A percentile compares a stretch with the other conserved stretches of the same genome.
These are phyloP conservation scores for Nothocercus nigrocapillus DNA, from an alignment of 2,113 vertebrate species.

Conservation along the genomic window DNA sequence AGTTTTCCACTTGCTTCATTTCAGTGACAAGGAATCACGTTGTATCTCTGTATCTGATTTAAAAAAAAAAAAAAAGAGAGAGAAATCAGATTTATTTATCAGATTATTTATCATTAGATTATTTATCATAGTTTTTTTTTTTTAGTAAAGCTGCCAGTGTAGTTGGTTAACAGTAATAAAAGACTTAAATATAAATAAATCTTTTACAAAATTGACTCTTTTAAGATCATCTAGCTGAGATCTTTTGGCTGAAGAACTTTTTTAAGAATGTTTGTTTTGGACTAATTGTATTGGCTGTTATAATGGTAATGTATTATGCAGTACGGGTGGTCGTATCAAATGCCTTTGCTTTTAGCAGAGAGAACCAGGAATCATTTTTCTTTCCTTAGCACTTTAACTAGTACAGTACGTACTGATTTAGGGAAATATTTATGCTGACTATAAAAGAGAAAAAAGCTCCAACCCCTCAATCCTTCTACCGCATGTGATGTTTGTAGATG, in stretches of 20 bases:
- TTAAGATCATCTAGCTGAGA: neutral
- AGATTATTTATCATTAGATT: no score
- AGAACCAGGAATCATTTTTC: neutral
- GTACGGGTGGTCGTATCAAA: neutral
- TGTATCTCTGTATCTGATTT: no score
- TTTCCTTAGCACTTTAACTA: neutral
- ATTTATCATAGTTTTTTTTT: no score
- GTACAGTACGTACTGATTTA: neutral
- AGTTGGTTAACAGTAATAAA: neutral
- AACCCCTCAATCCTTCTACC: neutral
- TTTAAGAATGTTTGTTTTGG: neutral
- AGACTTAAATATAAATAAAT: neutral
- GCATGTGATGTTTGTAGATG: neutral
- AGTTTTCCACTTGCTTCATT: neutral
- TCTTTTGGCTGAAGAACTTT: neutral
- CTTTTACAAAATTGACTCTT: accelerated
- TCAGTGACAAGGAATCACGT: neutral
- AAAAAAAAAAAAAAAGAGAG: neutral
- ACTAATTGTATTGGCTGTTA: neutral
- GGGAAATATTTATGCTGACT: neutral
- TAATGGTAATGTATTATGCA: neutral
- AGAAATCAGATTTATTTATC: neutral
- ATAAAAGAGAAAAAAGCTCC: neutral
- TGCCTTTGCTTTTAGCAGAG: neutral
- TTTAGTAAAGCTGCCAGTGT: neutral